Evolutionary conservation across 2,797 vertebrate genomes (phyloP).

Genomic region (Macropus fuliginosus): DNA sequence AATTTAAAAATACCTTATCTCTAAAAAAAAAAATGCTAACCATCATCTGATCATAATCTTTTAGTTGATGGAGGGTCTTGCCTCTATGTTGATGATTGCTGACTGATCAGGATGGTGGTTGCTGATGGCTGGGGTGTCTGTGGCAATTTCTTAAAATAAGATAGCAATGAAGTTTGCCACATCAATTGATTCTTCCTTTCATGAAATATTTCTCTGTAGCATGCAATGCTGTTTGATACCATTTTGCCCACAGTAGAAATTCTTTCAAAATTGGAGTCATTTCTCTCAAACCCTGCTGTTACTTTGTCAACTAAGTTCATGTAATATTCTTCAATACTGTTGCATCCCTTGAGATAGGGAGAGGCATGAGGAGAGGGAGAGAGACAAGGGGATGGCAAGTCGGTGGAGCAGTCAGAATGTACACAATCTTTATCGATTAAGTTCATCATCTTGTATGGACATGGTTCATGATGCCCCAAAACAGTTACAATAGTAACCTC

Average conservation of each 20-base stretch:
- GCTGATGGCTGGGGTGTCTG: background rate
- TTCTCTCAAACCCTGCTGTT: background rate
- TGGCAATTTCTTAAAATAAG: background rate
- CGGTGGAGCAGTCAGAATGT: background rate
- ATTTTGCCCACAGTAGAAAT: background rate
- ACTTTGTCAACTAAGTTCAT: background rate
- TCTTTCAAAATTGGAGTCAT: background rate
- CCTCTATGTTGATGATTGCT: background rate
- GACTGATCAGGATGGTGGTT: background rate
- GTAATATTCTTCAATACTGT: background rate
- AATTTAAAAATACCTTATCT: background rate
- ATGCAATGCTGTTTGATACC: background rate
- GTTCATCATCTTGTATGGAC: background rate
- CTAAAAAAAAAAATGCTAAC: background rate
- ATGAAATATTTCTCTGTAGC: background rate
- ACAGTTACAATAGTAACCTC: background rate
- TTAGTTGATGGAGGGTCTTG: background rate
- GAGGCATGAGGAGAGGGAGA: background rate
- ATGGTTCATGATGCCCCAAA: background rate
- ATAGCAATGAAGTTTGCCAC: background rate
- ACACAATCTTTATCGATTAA: background rate
- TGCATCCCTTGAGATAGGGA: background rate
- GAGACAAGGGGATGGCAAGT: background rate
- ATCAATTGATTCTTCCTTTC: background rate
- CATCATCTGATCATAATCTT: background rate